Conservation (phyloP, 2,113 vertebrate species). For the Thunnus maccoyii region DNA sequence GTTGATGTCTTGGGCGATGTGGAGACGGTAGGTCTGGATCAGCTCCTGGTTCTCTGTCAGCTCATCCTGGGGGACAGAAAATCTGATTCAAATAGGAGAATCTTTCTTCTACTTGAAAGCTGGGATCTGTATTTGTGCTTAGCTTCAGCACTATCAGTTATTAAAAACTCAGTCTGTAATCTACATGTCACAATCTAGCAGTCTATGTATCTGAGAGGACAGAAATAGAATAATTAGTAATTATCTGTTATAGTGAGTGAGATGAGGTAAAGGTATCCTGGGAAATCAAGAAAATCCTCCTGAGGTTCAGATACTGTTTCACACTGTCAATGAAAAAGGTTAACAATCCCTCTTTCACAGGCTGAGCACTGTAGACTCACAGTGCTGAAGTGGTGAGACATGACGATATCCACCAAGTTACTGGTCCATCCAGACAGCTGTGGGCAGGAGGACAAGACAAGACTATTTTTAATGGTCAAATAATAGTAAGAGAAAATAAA, state of each 20-base stretch:
- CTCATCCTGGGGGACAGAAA: slow-evolving; percentile 88
- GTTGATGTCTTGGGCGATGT: slow-evolving; percentile 98
- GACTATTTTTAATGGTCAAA: background rate
- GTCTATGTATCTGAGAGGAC: slow-evolving; percentile 15
- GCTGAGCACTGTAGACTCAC: slow-evolving; percentile 84
- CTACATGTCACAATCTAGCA: background rate
- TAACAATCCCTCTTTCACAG: background rate
- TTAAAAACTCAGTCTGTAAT: slow-evolving; percentile 9
- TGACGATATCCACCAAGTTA: slow-evolving; percentile 94
- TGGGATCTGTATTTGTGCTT: background rate
- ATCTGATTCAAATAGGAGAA: background rate
- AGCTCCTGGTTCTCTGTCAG: slow-evolving; percentile 95
- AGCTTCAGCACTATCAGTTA: background rate
- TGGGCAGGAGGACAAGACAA: slow-evolving; percentile 41
- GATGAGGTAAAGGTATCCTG: slow-evolving; percentile 14
- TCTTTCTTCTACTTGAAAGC: background rate
- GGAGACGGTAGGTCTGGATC: slow-evolving; percentile 96
- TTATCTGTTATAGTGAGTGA: background rate
- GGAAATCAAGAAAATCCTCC: slow-evolving; percentile 57
- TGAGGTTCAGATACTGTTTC: slow-evolving; percentile 9
- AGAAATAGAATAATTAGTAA: slow-evolving; percentile 46
- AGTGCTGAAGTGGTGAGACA: slow-evolving; percentile 96
- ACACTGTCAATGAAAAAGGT: slow-evolving; percentile 32
- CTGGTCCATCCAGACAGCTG: slow-evolving; percentile 96
- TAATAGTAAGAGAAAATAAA: background rate